Percentiles rank a stretch among this genome's conserved stretches.
These are phyloP conservation scores for Aphelocoma coerulescens DNA, from an alignment of 2,113 vertebrate species.

Conservation along the genomic window DNA sequence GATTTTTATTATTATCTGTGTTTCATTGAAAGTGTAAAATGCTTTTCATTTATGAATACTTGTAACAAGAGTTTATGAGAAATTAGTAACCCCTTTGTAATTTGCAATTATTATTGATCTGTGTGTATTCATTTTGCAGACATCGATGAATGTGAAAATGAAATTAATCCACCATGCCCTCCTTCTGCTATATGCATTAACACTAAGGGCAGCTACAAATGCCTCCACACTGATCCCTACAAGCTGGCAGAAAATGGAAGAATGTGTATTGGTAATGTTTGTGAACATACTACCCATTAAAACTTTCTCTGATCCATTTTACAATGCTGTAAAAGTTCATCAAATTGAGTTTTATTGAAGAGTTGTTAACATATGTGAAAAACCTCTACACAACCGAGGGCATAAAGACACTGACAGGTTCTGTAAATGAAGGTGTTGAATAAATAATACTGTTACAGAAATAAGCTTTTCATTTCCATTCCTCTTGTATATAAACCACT, in stretches of 20 bases:
- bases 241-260: constrained; percentile 60
- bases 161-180: constrained; percentile 59
- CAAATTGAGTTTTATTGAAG: neutral
- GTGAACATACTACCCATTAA: neutral
- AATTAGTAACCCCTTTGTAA: neutral
- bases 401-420: neutral
- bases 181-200: constrained; percentile 68
- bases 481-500: neutral
- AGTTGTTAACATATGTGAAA: neutral
- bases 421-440: neutral
- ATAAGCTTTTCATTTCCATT: neutral
- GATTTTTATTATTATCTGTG: neutral
- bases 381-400: neutral
- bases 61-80: neutral
- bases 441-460: neutral
- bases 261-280: constrained; percentile 58
- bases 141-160: constrained; percentile 72
- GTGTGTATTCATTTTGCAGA: constrained; percentile 52
- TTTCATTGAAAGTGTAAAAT: neutral
- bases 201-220: constrained; percentile 70
- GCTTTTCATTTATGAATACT: neutral
- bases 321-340: neutral
- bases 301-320: neutral
- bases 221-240: constrained; percentile 51
- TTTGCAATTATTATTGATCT: neutral